Conservation (phyloP, 2,113 vertebrate genomes). For the Rhinoderma darwinii region DNA sequence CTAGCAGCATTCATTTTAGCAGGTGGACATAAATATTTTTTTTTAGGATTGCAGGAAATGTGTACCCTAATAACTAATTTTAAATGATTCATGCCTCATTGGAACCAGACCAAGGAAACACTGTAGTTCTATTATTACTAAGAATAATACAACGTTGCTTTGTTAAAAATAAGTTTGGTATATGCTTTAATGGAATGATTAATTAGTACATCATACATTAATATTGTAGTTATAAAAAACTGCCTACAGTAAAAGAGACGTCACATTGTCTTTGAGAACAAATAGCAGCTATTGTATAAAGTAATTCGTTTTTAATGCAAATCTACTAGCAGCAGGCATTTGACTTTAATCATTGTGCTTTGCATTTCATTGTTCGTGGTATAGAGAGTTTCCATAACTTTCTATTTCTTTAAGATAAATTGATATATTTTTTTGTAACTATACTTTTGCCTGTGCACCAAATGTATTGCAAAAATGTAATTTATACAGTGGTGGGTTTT, state of each 20-base stretch:
- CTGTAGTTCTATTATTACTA: not conserved
- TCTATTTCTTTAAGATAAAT: not conserved
- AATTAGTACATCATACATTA: not conserved
- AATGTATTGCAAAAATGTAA: not conserved
- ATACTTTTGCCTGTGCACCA: not conserved
- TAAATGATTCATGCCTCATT: not conserved
- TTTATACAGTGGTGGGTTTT: not conserved
- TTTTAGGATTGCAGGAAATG: not conserved
- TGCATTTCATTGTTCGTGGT: not conserved
- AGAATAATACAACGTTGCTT: not conserved
- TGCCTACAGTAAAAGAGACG: slow-evolving; percentile 6
- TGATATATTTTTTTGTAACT: not conserved
- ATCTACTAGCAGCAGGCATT: not conserved
- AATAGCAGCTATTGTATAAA: slow-evolving; percentile 20
- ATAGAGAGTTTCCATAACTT: slow-evolving; percentile 1
- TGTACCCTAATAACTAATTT: not conserved
- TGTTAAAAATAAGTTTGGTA: not conserved
- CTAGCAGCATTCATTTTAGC: not conserved
- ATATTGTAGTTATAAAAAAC: slow-evolving; percentile 3
- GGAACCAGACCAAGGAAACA: not conserved
- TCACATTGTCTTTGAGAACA: slow-evolving; percentile 25
- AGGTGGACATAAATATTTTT: not conserved
- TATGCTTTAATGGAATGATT: slow-evolving; percentile 23
- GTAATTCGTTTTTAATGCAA: slow-evolving; percentile 29
- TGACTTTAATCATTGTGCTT: slow-evolving; percentile 18